Evolutionary conservation across 2,113 vertebrate species (phyloP).

Genomic region (Rutilus rutilus): DNA sequence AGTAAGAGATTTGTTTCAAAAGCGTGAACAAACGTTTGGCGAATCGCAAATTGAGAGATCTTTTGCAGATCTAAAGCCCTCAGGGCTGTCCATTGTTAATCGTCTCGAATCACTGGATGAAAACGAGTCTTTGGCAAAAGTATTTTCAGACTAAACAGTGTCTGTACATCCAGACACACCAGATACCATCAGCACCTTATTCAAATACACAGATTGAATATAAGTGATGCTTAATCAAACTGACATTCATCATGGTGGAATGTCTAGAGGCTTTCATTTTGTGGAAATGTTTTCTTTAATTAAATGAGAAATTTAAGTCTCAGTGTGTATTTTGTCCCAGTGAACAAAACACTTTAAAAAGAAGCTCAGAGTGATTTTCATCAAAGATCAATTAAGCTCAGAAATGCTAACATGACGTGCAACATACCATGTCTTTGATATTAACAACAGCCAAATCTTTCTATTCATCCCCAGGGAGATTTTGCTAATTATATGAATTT

Average conservation of each 20-base stretch:
- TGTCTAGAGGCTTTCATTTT: not conserved
- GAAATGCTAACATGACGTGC: not conserved
- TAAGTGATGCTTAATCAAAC: slow-evolving; percentile 3
- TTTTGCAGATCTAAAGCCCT: slow-evolving; percentile 5
- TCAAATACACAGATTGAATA: slow-evolving; percentile 20
- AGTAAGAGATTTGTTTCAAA: not conserved
- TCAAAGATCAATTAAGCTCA: not conserved
- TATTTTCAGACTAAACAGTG: slow-evolving; percentile 12
- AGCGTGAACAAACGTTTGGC: not conserved
- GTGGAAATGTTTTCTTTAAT: slow-evolving; percentile 18
- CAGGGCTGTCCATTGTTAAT: slow-evolving; percentile 5
- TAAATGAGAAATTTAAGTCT: not conserved
- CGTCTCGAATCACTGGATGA: slow-evolving; percentile 1
- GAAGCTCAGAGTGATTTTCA: slow-evolving; percentile 15
- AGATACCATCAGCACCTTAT: slow-evolving; percentile 8
- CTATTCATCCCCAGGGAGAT: not conserved
- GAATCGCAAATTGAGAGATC: slow-evolving; percentile 6
- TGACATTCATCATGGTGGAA: slow-evolving; percentile 3
- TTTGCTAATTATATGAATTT: not conserved
- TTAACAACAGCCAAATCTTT: slow-evolving; percentile 1
- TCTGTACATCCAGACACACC: not conserved
- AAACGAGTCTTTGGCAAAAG: slow-evolving; percentile 25
- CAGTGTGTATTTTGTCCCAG: not conserved
- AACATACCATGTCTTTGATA: not conserved
- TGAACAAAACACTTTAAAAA: not conserved